These are phyloP conservation scores for Semaprochilodus insignis DNA, from an alignment of 2,797 vertebrate species.

Conservation along the genomic window DNA sequence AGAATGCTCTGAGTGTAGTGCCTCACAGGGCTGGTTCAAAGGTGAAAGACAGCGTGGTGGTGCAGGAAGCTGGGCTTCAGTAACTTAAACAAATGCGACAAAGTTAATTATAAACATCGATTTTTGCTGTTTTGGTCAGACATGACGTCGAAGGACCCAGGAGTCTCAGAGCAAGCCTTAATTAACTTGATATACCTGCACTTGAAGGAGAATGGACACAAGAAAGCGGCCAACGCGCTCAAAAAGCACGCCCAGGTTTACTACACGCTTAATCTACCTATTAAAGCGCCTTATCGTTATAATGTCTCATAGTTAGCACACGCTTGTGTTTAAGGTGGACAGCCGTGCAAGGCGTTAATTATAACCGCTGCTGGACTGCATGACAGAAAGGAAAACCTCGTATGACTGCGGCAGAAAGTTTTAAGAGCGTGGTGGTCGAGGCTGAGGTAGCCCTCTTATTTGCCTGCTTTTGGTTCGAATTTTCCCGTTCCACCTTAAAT, in stretches of 20 bases:
- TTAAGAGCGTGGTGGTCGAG: too few relatives aligned
- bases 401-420: too few relatives aligned
- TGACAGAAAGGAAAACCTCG: too few relatives aligned
- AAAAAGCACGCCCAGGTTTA: conserved; percentile 75
- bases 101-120: conserved; percentile 1
- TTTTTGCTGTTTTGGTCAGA: conserved; percentile 29
- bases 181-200: conserved; percentile 73
- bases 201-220: conserved; percentile 78
- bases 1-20: conserved; percentile 56
- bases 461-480: too few relatives aligned
- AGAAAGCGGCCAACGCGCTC: conserved; percentile 77
- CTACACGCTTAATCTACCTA: not conserved
- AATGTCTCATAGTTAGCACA: not conserved
- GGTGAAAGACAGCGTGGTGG: conserved; percentile 62
- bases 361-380: too few relatives aligned
- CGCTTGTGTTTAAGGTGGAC: not conserved
- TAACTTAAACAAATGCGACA: not conserved
- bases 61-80: conserved; percentile 1
- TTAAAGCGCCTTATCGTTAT: not conserved
- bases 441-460: too few relatives aligned
- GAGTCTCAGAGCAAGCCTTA: conserved; percentile 62
- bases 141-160: conserved; percentile 67
- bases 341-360: too few relatives aligned
- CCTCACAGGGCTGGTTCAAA: conserved; percentile 61
- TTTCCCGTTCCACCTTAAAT: too few relatives aligned